Base-by-base conservation (phyloP, 1,140 invertebrate species). In the Stegodyphus mimosarum region DNA sequence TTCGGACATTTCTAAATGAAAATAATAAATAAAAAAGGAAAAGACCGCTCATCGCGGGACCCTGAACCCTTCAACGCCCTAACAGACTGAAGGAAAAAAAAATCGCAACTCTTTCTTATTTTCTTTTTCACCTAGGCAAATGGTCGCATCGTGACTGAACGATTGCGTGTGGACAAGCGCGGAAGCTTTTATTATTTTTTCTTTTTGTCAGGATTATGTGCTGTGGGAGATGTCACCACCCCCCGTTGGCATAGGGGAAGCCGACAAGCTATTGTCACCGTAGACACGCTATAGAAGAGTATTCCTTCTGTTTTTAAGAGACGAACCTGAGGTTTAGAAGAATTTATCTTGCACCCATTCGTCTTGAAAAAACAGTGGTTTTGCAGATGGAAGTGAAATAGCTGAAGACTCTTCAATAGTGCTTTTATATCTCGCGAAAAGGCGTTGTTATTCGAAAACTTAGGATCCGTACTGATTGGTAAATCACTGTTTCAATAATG, bases 211-310 rank as follows among this genome's bases (percentile, higher is more conserved):
- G 64, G 7, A 15, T n/a, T 18, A n/a, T 67, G 17, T 9, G 7
- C 64, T 71, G 70, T 71, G 70, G 76, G 50, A 78, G 76, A 78
- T 78, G 76, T 78, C 76, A 78, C 76, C 76, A 78, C 76, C 76
- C 74, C 74, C 74, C 7, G 15, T 11, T 60, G 55, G 55, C 55
- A 18, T 9, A 60, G 55, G 6, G 17, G 64, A 13, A 67, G 11
- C 9, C 15, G 64, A 67, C 64, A 67, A 67, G 11, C 11, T 67
- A 67, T 67, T 67, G 64, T 67, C 64, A 17, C 17, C 17, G 64
- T 2, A n/a, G 11, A 67, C 64, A 67, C 17, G 13, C 64, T 9
- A 67, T 67, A 15, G 64, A 33, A 33, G 33, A 33, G 33, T 33
- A 33, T 33, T 33, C 33, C 33, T 33, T 33, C 33, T 33, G 33